A percentile compares a stretch with the other conserved stretches of the same genome.
Conservation (phyloP, 2,888 invertebrate species). For the Apantesis nais region DNA sequence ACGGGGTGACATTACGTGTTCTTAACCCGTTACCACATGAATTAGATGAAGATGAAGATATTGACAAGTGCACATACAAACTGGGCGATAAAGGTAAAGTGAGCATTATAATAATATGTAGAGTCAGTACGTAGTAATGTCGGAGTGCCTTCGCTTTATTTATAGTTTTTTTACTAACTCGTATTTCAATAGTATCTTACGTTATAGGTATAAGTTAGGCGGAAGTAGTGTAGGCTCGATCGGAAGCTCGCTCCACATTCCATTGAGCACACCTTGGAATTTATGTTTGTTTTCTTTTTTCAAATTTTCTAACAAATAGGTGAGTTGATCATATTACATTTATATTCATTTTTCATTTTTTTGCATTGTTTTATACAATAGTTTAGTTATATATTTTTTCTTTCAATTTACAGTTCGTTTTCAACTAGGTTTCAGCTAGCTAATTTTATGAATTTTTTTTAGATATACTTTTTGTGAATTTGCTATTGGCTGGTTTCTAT, state of each 20-base stretch:
- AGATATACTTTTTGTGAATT: too few relatives aligned
- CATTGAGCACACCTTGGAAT: slow-evolving; percentile 54
- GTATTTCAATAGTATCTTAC: slow-evolving; percentile 27
- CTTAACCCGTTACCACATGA: too few relatives aligned
- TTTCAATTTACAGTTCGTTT: too few relatives aligned
- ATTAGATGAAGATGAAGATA: too few relatives aligned
- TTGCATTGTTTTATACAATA: background rate
- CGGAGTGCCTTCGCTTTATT: background rate
- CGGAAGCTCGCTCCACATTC: slow-evolving; percentile 53
- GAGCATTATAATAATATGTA: background rate
- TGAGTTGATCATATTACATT: slow-evolving; percentile 21
- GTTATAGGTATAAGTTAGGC: slow-evolving; percentile 29
- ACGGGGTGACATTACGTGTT: too few relatives aligned
- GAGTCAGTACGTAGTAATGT: background rate
- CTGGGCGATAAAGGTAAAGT: background rate
- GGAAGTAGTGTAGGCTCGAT: slow-evolving; percentile 40
- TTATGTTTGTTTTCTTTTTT: slow-evolving; percentile 39
- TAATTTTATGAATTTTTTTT: too few relatives aligned
- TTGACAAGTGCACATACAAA: too few relatives aligned
- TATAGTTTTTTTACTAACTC: background rate
- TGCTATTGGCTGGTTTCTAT: too few relatives aligned
- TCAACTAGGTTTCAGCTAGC: too few relatives aligned
- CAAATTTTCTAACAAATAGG: slow-evolving; percentile 33
- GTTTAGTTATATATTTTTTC: background rate
- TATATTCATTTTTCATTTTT: background rate